phyloP scores from a whole-genome alignment of 2,797 vertebrate genomes.

The Paedocypris micromegethes region DNA sequence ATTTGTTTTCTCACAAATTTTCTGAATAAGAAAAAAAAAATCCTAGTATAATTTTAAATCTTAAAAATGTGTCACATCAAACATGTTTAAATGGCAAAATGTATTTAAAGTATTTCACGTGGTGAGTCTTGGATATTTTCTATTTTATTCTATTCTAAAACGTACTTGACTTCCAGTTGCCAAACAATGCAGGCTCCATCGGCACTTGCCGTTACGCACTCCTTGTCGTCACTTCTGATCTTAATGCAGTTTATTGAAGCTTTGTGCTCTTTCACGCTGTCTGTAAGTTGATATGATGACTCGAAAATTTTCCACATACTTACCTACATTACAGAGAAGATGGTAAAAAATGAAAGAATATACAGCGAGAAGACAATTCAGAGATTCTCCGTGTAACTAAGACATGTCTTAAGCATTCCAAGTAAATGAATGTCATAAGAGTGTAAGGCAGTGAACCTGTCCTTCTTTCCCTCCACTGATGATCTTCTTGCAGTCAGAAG shows the following conservation, averaged over 20 bases:
- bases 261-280: constrained; percentile 78
- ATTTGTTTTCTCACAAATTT: constrained; percentile 76
- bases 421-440: background rate
- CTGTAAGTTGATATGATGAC: constrained; percentile 62
- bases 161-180: constrained; percentile 79
- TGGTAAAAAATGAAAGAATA: constrained; percentile 5
- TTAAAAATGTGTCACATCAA: background rate
- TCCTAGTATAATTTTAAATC: too few species aligned
- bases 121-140: background rate
- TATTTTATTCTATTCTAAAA: constrained; percentile 12
- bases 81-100: background rate
- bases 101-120: background rate
- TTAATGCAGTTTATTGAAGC: constrained; percentile 74
- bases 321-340: constrained; percentile 60
- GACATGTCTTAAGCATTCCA: too few species aligned
- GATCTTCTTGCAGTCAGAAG: constrained; percentile 74
- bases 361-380: too few species aligned
- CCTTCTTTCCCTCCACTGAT: constrained; percentile 85
- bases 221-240: constrained; percentile 74
- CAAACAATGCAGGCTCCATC: constrained; percentile 87
- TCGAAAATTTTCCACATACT: constrained; percentile 75
- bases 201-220: constrained; percentile 79
- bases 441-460: constrained; percentile 65
- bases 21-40: constrained; percentile 54
- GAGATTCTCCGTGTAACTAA: too few species aligned